Evolutionary conservation across 92 coral and sea anemone species (phyloP).

Genomic region (Epizoanthus ramosus): DNA sequence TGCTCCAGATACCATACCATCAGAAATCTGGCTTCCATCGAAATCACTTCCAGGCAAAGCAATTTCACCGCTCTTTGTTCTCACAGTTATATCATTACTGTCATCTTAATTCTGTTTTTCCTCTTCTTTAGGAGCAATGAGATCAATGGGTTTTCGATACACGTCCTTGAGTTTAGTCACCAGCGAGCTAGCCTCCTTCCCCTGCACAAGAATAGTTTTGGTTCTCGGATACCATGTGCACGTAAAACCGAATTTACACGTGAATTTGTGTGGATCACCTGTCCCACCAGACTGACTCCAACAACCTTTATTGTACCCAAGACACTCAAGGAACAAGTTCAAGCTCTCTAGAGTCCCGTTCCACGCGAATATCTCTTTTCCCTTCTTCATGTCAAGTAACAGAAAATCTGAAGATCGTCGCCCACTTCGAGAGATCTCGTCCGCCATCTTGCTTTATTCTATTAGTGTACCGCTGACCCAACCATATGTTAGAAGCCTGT

Average conservation of each 20-base stretch:
- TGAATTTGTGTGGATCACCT: conserved; percentile 40
- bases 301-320: conserved; percentile 13
- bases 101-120: neutral
- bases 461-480: too few relatives aligned
- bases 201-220: conserved; percentile 34
- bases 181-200: neutral
- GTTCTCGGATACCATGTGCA: conserved; percentile 45
- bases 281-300: conserved; percentile 30
- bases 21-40: neutral
- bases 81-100: neutral
- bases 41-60: neutral
- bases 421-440: too few relatives aligned
- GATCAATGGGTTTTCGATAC: neutral
- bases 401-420: too few relatives aligned
- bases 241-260: neutral
- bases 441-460: too few relatives aligned
- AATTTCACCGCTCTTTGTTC: neutral
- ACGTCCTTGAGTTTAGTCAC: conserved; percentile 6
- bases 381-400: neutral
- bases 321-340: neutral
- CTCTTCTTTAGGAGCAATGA: neutral
- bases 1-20: conserved; percentile 10
- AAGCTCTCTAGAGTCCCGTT: neutral
- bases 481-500: too few relatives aligned
- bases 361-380: conserved; percentile 7